Base-by-base conservation (phyloP, 2,888 invertebrate genomes). In the Odontothrips loti region DNA sequence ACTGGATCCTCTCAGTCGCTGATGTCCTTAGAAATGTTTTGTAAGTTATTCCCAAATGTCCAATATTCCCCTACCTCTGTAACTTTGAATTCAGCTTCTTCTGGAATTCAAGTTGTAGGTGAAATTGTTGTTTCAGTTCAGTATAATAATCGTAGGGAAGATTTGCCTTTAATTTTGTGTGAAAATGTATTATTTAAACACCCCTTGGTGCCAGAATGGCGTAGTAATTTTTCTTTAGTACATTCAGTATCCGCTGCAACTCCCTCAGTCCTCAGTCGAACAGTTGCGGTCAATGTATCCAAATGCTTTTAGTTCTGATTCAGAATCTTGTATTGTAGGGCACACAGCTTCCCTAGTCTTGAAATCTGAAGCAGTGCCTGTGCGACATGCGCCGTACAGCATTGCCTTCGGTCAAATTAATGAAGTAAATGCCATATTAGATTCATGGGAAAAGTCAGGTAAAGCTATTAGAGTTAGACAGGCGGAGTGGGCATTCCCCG, bases 401-500 rank as follows among this genome's bases (percentile, higher is more conserved):
- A 47, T 82, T 47, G 81, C 82, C 17, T 82, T 81, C 48, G 82
- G 80, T 15, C 47, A 82, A 20, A 80, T 51, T 10, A 23, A 47
- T 9, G 81, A 80, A 20, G 34, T 20, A n/a, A 51, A 82, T 43
- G 47, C 12, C 20, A 75, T 78, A 6, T n/a, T 82, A n/a, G 43
- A 78, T n/a, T 29, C 68, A 20, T 48, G 75, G 43, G 81, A 51
- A 29, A 17, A 20, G 0, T 47, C 75, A 47, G 81, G 81, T 27
- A 43, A 78, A 23, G 51, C 80, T 17, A 75, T 47, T 43, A 80
- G 48, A 47, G 79, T 82, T 10, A 47, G 47, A 47, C 79, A 51
- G 51, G 79, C 80, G n/a, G 80, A 81, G 9, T 83, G 82, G 82
- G 82, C 82, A 68, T 82, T 82, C 27, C 81, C 80, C 12, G 83